A percentile compares a stretch with the other conserved stretches of the same genome.
These are phyloP conservation scores for Luidia sarsii DNA, from an alignment of 53 echinoderm and acorn worm genomes.

Conservation along the genomic window DNA sequence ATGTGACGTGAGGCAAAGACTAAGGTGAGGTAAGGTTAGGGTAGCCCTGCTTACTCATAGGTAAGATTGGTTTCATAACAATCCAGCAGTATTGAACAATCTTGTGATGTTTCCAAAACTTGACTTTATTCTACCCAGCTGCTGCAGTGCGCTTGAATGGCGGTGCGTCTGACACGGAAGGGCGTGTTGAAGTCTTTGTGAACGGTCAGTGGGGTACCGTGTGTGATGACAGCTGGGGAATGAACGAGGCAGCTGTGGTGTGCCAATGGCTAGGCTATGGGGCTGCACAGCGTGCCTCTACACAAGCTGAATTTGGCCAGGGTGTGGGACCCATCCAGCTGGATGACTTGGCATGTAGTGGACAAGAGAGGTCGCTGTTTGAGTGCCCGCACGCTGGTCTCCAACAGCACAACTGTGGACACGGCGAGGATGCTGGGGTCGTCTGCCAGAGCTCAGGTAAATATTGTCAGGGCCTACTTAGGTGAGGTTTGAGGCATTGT, in stretches of 20 bases:
- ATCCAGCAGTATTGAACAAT: too few species aligned
- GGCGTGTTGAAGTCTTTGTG: conserved; percentile 63
- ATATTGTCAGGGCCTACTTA: too few species aligned
- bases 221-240: conserved; percentile 63
- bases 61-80: too few species aligned
- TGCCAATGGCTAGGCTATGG: conserved; percentile 73
- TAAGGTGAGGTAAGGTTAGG: too few species aligned
- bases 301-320: conserved; percentile 55
- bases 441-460: conserved; percentile 59
- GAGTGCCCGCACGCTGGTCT: conserved; percentile 53
- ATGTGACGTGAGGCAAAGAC: too few species aligned
- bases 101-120: too few species aligned
- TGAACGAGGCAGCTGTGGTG: conserved; percentile 62
- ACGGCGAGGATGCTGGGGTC: conserved; percentile 77
- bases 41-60: too few species aligned
- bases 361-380: conserved; percentile 45
- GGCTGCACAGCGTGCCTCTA: conserved; percentile 17
- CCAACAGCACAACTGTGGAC: conserved; percentile 53
- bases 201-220: conserved; percentile 74
- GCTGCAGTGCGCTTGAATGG: conserved; percentile 43
- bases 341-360: conserved; percentile 65
- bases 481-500: too few species aligned
- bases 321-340: conserved; percentile 71
- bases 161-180: conserved; percentile 33
- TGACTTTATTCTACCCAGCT: neutral